A percentile compares a stretch with the other conserved stretches of the same genome.
These are phyloP conservation scores for Nycticebus coucang DNA, from an alignment of 2,113 vertebrate genomes.

Conservation along the genomic window DNA sequence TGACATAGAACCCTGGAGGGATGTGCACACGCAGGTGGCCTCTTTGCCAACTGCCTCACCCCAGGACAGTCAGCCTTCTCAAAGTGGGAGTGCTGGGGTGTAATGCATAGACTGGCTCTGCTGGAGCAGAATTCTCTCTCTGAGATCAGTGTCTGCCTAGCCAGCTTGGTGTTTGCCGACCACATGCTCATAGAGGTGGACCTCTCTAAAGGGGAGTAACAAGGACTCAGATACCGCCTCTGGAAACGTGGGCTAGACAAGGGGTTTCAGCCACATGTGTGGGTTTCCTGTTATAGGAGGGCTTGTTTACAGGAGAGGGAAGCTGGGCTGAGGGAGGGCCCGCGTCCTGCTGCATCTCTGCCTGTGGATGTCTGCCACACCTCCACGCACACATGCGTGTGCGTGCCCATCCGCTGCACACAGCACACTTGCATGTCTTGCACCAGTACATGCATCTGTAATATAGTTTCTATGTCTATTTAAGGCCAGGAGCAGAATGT, in stretches of 20 bases:
- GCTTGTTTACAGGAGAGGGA: not conserved
- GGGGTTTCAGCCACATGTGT: not conserved
- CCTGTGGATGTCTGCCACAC: constrained; percentile 42
- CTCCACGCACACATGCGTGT: not conserved
- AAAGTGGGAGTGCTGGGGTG: not conserved
- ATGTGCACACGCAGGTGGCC: not conserved
- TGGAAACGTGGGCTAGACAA: not conserved
- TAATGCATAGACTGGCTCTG: fast-evolving
- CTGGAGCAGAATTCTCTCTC: not conserved
- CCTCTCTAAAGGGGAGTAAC: not conserved
- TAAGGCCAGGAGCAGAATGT: constrained; percentile 54
- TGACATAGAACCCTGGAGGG: not conserved
- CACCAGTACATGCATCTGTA: constrained; percentile 69
- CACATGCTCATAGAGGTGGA: constrained; percentile 2
- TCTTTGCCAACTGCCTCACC: not conserved
- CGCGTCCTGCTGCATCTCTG: not conserved
- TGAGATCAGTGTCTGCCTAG: not conserved
- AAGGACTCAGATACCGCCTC: not conserved
- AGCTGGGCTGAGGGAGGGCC: not conserved
- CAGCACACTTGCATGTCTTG: constrained; percentile 67
- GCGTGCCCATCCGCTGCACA: constrained; percentile 71
- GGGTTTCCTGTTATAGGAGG: not conserved
- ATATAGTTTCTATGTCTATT: constrained; percentile 60
- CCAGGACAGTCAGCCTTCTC: not conserved
- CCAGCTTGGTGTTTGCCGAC: not conserved